phyloP scores from a whole-genome alignment of 2,888 invertebrate species.

The Pristionchus mayeri region DNA sequence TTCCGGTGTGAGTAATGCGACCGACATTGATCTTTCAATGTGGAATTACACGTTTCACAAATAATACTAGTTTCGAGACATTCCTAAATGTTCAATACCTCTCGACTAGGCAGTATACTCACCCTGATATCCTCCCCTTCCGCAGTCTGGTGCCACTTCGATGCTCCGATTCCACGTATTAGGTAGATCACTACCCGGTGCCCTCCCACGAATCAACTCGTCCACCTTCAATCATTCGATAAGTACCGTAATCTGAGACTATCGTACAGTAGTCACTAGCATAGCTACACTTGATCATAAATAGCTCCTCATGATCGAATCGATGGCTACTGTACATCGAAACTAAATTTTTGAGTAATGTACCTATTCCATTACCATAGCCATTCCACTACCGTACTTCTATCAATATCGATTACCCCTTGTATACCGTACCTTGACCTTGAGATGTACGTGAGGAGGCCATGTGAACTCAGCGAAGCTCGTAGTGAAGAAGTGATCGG shows the following conservation, averaged over 20 bases:
- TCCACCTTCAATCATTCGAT: not conserved
- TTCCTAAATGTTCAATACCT: too few relatives aligned
- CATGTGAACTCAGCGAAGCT: not conserved
- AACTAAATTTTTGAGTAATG: not conserved
- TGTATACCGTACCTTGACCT: not conserved
- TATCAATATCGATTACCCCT: too few relatives aligned
- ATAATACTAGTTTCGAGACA: too few relatives aligned
- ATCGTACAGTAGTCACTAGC: too few relatives aligned
- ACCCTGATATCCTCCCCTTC: not conserved
- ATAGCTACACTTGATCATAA: too few relatives aligned
- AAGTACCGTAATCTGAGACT: too few relatives aligned
- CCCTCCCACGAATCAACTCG: not conserved
- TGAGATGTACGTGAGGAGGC: conserved; percentile 1
- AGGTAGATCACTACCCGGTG: not conserved
- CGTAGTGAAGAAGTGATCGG: not conserved
- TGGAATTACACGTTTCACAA: too few relatives aligned
- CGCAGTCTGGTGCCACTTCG: not conserved
- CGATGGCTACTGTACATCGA: too few relatives aligned
- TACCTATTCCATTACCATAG: not conserved
- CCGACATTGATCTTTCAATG: too few relatives aligned
- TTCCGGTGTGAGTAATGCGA: too few relatives aligned
- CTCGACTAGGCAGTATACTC: too few relatives aligned
- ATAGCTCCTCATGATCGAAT: too few relatives aligned
- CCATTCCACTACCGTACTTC: not conserved
- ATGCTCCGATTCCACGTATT: not conserved